Evolutionary conservation across 2,888 invertebrate species (phyloP), one percentile per base, ranked within the genome.

Genomic region (Phaonia tiefii): DNA sequence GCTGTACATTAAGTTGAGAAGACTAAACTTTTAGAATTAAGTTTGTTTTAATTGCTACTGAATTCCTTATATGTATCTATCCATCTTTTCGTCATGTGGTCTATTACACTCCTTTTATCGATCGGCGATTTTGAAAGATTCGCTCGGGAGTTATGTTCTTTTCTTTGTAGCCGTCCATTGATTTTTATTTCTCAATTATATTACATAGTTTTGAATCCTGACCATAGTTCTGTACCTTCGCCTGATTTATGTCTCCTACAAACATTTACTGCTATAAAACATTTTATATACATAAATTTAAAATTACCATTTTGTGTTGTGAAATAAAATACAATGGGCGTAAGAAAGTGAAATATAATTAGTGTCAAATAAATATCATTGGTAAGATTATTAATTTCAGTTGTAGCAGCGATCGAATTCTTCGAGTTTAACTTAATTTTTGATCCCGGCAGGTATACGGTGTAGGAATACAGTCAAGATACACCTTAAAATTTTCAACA

Each of bases 1-100:
- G 25, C 22, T 17, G n/a, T 39, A 20, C 22, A 63, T 20, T 20
- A 42, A 20, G 42, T 63, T 54, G 20, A 22, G 22, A 65, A 72
- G 69, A 75, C 75, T 80, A 67, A 72, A 67, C 42, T 70, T 75
- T 71, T 72, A 80, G 75, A 67, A 69, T 22, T 80, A 75, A 80
- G 75, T 56, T n/a, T 80, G 69, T 72, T 80, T 80, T 75, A 80
- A 69, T 75, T 75, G 67, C 71, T 69, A 63, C 65, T 66, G 46
- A 79, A 75, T 65, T 71, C 25, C 26, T 15, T 78, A 42, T 26
- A 65, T 65, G 46, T 69, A 56, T 70, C 15, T 54, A 25, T 54
- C 25, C 54, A 22, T 54, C 54, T 54, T 22, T 10, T 54, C 22
- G 54, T 54, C 5, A 22, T 54, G 25, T 54, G 1, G 25, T 54